Evolutionary conservation across 2,888 invertebrate species (phyloP).

Genomic region (Nephrotoma appendiculata): DNA sequence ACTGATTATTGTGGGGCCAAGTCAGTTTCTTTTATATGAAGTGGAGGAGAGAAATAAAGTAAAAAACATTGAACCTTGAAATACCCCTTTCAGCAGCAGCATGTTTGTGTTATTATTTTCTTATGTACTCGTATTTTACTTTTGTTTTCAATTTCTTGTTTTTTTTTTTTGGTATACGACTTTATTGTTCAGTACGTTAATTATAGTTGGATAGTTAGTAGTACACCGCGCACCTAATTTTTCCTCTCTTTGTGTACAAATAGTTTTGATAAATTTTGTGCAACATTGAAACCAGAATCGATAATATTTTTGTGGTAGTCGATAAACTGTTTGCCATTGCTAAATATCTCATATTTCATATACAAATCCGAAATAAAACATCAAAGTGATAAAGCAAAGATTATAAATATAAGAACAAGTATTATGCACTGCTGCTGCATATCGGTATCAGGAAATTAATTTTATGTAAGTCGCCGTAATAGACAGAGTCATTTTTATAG

Average conservation of each 20-base stretch:
- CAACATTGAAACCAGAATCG: background rate
- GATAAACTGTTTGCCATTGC: background rate
- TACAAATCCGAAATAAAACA: background rate
- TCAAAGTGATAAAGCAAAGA: background rate
- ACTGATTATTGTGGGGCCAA: constrained; percentile 12
- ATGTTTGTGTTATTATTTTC: background rate
- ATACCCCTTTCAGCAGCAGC: background rate
- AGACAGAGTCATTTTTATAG: background rate
- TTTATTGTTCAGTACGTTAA: background rate
- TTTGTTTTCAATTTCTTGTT: background rate
- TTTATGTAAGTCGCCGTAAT: background rate
- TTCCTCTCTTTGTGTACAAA: background rate
- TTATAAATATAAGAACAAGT: background rate
- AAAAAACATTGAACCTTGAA: constrained; percentile 1
- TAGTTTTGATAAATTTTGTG: background rate
- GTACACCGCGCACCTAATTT: background rate
- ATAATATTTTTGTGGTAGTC: background rate
- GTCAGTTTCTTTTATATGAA: constrained; percentile 15
- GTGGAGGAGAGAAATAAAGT: background rate
- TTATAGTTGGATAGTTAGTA: background rate
- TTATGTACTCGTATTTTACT: background rate
- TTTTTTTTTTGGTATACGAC: background rate
- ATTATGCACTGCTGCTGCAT: background rate
- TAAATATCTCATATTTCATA: background rate
- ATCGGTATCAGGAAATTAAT: background rate